Conservation (phyloP, 2,113 vertebrate species). For the Colaptes auratus region DNA sequence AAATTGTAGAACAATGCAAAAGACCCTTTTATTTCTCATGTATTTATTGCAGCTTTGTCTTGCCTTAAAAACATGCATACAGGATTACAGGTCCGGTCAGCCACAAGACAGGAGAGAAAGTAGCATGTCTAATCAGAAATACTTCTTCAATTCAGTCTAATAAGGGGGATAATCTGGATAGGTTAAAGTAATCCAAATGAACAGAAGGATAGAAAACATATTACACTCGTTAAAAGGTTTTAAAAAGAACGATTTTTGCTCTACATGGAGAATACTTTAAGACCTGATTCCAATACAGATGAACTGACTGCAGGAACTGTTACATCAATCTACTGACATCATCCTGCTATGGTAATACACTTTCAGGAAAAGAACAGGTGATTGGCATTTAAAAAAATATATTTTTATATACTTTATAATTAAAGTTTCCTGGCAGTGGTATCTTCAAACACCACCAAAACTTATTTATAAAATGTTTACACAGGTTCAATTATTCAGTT, state of each 20-base stretch:
- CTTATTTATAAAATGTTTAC: too few species aligned
- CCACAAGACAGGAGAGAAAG: not conserved
- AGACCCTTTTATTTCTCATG: not conserved
- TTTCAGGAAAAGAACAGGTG: not conserved
- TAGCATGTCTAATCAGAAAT: not conserved
- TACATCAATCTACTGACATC: not conserved
- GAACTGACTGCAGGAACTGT: not conserved
- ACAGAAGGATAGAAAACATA: not conserved
- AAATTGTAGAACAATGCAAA: not conserved
- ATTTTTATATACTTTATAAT: too few species aligned
- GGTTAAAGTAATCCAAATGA: not conserved
- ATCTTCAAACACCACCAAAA: too few species aligned
- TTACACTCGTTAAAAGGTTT: not conserved
- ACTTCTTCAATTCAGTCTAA: not conserved
- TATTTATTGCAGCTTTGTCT: not conserved
- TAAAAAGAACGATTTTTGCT: not conserved
- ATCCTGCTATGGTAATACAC: not conserved
- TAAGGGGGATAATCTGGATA: not conserved
- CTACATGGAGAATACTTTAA: not conserved
- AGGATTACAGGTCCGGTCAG: not conserved
- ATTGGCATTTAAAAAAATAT: too few species aligned
- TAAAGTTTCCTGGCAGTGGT: too few species aligned
- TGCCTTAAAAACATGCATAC: not conserved
- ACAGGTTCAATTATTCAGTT: too few species aligned
- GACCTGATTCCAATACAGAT: not conserved